These are phyloP conservation scores for Orgyia antiqua DNA, from an alignment of 2,888 invertebrate species.

Conservation along the genomic window DNA sequence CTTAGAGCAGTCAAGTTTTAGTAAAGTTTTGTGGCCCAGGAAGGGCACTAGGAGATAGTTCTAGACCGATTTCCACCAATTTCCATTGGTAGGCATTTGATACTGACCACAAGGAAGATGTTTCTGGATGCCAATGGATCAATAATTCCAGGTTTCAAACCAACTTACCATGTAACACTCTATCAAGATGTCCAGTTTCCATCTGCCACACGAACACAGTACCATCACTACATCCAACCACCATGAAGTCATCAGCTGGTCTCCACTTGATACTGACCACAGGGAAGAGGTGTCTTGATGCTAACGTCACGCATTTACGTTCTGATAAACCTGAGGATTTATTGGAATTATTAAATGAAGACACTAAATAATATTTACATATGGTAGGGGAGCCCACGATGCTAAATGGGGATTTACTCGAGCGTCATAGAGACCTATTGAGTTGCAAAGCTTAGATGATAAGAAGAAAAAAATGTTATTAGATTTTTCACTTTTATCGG, in stretches of 20 bases:
- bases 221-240: conserved; percentile 96
- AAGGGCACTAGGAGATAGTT: too few species aligned
- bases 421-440: too few species aligned
- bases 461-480: too few species aligned
- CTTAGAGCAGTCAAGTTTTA: too few species aligned
- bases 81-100: conserved; percentile 98
- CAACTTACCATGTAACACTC: conserved; percentile 94
- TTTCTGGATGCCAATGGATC: conserved; percentile 96
- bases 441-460: too few species aligned
- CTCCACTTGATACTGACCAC: conserved; percentile 97
- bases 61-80: conserved; percentile 96
- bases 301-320: conserved; percentile 95
- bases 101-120: conserved; percentile 95
- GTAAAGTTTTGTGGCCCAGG: too few species aligned
- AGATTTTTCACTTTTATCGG: too few species aligned
- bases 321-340: conserved; percentile 82
- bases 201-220: conserved; percentile 99
- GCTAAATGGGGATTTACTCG: too few species aligned
- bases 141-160: too few species aligned
- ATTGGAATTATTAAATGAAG: too few species aligned
- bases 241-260: conserved; percentile 98
- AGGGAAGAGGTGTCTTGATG: conserved; percentile 96
- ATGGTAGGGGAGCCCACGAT: too few species aligned
- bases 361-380: too few species aligned
- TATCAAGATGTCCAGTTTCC: conserved; percentile 98